Evolutionary conservation across 1,140 invertebrate genomes (phyloP), one percentile per base, ranked within the genome.

Genomic region (Eubasilissa regina): DNA sequence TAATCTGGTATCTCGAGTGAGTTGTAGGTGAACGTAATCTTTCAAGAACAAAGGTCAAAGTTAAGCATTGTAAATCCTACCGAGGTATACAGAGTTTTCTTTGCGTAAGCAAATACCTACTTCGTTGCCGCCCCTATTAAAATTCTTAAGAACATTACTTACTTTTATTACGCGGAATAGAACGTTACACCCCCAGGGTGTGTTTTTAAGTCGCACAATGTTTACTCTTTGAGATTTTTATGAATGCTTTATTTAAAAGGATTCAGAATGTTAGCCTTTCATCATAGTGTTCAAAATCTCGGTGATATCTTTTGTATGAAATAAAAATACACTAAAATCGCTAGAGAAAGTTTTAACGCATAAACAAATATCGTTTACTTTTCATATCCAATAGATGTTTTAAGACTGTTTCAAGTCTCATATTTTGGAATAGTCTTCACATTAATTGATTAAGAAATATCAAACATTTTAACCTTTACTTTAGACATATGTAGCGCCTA

Each of bases 121-220:
- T 70, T 70, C 51, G 66, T 70, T 51, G 51, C 66, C 66, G 44
- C 66, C 66, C 66, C 66, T 70, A 70, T 70, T 70, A 70, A 70
- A 70, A 53, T 70, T 70, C 47, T 53, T 53, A 4, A 70, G 48
- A 48, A 70, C 66, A 70, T 70, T 70, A 70, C 66, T 70, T 70
- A 48, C 66, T 70, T 70, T 70, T 70, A 48, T 70, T 70, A 21
- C 66, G 66, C 17, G 47, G 17, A 15, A 56, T 56, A 56, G n/a
- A 62, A 62, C 58, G 35, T 70, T 70, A 70, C 66, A 51, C 66
- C 66, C 45, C 13, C 6, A 48, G 47, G 66, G 44, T 25, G 62
- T 48, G 66, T 51, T 51, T 70, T 51, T 13, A 19, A 51, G 10
- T 51, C 48, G 48, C 48, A 70, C 48, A 17, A 51, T 70, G 66